A percentile compares a stretch with the other conserved stretches of the same genome.
Conservation (phyloP, 2,888 invertebrate genomes). For the Notocelia uddmanniana region DNA sequence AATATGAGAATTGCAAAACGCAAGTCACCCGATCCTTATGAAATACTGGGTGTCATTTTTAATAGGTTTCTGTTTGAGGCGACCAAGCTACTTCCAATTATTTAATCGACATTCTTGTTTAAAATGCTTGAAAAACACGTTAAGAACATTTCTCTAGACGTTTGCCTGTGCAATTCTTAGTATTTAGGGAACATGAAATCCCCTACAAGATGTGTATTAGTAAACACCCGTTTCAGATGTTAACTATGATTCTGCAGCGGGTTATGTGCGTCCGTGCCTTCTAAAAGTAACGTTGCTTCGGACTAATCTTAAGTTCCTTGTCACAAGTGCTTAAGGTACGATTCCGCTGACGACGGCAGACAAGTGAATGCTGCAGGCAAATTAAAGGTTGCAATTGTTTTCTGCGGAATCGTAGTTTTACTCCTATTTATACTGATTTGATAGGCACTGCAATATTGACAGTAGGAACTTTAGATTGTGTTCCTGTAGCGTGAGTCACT, state of each 20-base stretch:
- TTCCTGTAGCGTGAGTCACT: background rate
- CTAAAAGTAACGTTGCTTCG: conserved; percentile 49
- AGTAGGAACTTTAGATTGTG: background rate
- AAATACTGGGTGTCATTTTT: background rate
- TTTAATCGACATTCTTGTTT: too few species aligned
- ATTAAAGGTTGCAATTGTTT: background rate
- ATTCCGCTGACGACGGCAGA: background rate
- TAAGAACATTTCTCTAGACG: too few species aligned
- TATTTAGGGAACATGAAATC: background rate
- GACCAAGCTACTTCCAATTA: background rate
- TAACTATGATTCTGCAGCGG: background rate
- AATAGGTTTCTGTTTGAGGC: background rate
- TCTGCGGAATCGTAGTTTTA: background rate
- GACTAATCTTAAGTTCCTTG: background rate
- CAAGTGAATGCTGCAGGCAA: background rate
- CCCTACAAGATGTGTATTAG: background rate
- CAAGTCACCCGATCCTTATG: background rate
- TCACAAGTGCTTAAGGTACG: background rate
- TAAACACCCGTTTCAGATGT: conserved; percentile 10
- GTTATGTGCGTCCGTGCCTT: conserved; percentile 61
- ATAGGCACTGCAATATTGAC: background rate
- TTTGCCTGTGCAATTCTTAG: background rate
- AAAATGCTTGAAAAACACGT: too few species aligned
- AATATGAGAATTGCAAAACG: conserved; percentile 2
- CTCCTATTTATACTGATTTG: background rate